Conservation (phyloP, 2,797 vertebrate species). For the Pseudochromis fuscus region DNA sequence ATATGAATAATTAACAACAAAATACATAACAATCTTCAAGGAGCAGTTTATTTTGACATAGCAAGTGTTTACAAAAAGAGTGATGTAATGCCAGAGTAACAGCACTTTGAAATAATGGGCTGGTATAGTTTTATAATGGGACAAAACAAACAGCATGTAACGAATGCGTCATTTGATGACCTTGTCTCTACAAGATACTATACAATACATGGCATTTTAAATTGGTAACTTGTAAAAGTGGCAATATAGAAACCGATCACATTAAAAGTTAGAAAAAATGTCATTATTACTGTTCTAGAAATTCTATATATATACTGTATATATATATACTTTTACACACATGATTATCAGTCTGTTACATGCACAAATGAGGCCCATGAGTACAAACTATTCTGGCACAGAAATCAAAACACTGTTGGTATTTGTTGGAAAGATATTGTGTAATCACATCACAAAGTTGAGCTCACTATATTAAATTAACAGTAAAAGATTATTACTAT, state of each 20-base stretch:
- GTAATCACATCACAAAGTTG: slow-evolving; percentile 53
- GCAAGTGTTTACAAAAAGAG: slow-evolving; percentile 81
- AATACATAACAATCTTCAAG: slow-evolving; percentile 51
- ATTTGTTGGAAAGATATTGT: slow-evolving; percentile 41
- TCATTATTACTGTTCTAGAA: slow-evolving; percentile 64
- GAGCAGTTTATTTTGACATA: slow-evolving; percentile 81
- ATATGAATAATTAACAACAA: slow-evolving; percentile 7
- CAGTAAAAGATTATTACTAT: slow-evolving; percentile 40
- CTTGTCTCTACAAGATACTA: slow-evolving; percentile 53
- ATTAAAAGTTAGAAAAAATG: slow-evolving; percentile 74
- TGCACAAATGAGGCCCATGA: slow-evolving; percentile 63
- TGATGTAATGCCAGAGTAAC: slow-evolving; percentile 66
- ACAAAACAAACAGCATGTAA: slow-evolving; percentile 66
- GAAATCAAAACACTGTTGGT: slow-evolving; percentile 50
- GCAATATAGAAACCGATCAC: slow-evolving; percentile 75
- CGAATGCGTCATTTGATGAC: slow-evolving; percentile 51
- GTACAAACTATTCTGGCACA: slow-evolving; percentile 61
- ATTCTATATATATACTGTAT: slow-evolving; percentile 39
- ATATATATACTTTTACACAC: slow-evolving; percentile 53
- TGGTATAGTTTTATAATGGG: slow-evolving; percentile 65
- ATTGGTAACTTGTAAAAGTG: slow-evolving; percentile 65
- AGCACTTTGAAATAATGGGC: slow-evolving; percentile 65
- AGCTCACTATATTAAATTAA: slow-evolving; percentile 58
- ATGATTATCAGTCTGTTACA: slow-evolving; percentile 61
- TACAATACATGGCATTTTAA: slow-evolving; percentile 65